These are phyloP conservation scores for Ceyx margarethae DNA, from an alignment of 2,113 vertebrate species.

Conservation along the genomic window DNA sequence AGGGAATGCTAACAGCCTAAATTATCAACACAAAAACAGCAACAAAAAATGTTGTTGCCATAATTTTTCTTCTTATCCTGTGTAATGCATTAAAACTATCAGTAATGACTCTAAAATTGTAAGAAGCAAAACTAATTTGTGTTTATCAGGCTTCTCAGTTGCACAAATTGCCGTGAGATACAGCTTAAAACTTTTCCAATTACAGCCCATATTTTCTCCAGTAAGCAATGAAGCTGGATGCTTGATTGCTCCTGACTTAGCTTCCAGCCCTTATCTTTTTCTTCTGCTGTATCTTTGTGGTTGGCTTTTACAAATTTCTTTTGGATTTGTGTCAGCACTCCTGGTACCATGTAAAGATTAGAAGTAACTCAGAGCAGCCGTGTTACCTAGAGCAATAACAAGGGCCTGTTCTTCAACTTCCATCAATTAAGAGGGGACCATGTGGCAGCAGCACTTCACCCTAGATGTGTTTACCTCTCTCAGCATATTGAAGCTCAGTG, in stretches of 20 bases:
- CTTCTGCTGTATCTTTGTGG: neutral
- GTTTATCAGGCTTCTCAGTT: slow-evolving; percentile 18
- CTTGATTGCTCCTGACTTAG: slow-evolving; percentile 2
- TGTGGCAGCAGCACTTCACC: neutral
- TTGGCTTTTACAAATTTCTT: neutral
- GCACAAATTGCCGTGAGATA: slow-evolving; percentile 12
- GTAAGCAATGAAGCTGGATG: neutral
- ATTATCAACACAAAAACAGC: too few species aligned
- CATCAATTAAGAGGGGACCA: neutral
- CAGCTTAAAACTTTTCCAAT: slow-evolving; percentile 18
- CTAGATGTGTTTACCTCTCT: neutral
- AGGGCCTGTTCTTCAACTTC: neutral
- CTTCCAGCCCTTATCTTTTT: neutral
- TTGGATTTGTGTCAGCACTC: slow-evolving; percentile 8
- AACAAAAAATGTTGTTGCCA: neutral
- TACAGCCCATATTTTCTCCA: neutral
- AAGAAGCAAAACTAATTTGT: slow-evolving; percentile 10
- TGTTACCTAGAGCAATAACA: neutral
- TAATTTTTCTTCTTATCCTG: neutral
- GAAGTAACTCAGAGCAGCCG: neutral
- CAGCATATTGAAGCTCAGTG: neutral
- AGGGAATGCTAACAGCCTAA: too few species aligned
- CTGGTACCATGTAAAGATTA: neutral
- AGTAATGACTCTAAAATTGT: slow-evolving; percentile 1
- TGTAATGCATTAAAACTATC: slow-evolving; percentile 34